Evolutionary conservation across 2,113 vertebrate genomes (phyloP).

Genomic region (Macaca nemestrina): DNA sequence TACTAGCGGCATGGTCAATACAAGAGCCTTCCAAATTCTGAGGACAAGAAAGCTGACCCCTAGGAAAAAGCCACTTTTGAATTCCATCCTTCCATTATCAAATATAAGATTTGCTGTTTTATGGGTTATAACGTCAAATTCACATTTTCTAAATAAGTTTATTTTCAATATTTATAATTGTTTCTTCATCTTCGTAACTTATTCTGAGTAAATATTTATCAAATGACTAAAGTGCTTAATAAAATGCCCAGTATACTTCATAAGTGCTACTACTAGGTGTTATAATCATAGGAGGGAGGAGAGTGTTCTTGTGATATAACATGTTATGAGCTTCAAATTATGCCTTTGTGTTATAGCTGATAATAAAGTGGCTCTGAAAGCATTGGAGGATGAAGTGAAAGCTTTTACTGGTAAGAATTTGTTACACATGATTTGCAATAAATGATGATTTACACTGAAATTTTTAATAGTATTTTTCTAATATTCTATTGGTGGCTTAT

Average conservation of each 20-base stretch:
- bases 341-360: slow-evolving; percentile 36
- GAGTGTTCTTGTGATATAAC: neutral
- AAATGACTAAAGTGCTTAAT: neutral
- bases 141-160: neutral
- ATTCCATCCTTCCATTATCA: neutral
- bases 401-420: slow-evolving; percentile 54
- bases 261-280: neutral
- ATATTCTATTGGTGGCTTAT: neutral
- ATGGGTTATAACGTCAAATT: neutral
- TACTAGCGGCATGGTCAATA: neutral
- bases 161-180: neutral
- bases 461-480: neutral
- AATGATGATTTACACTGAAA: neutral
- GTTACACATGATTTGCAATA: neutral
- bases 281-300: neutral
- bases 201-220: neutral
- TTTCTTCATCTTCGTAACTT: neutral
- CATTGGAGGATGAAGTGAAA: slow-evolving; percentile 45
- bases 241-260: neutral
- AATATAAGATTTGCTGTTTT: neutral
- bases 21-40: neutral
- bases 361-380: slow-evolving; percentile 49
- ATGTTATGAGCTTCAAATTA: neutral
- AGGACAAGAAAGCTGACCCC: neutral
- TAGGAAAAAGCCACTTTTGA: neutral